Conservation (phyloP, 2,113 vertebrate species). For the Anarrhichthys ocellatus region DNA sequence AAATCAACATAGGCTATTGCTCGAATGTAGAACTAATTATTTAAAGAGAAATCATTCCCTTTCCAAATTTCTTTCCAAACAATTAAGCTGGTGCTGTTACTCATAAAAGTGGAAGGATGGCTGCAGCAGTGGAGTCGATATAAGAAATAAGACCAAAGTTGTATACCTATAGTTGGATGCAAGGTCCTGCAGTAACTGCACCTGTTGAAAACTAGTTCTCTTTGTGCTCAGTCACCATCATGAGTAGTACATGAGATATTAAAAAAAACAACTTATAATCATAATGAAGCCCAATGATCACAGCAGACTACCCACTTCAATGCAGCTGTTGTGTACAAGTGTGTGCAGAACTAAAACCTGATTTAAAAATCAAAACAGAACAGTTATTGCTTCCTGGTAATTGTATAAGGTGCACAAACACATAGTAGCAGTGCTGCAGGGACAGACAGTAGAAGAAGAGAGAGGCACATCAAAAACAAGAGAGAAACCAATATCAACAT, state of each 20-base stretch:
- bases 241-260: background rate
- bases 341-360: constrained; percentile 1
- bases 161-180: too few species aligned
- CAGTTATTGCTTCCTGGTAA: constrained; percentile 11
- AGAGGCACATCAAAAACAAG: constrained; percentile 6
- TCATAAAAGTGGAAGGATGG: background rate
- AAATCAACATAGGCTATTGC: background rate
- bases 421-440: constrained; percentile 1
- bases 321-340: constrained; percentile 3
- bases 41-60: too few species aligned
- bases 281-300: constrained; percentile 2
- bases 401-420: background rate
- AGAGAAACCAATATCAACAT: constrained; percentile 24
- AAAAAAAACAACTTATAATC: background rate
- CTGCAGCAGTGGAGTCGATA: background rate
- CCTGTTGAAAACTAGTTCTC: background rate
- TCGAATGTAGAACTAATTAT: background rate
- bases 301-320: constrained; percentile 17
- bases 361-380: constrained; percentile 18
- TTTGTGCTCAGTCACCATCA: background rate
- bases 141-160: background rate
- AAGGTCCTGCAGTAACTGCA: background rate
- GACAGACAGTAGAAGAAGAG: constrained; percentile 6
- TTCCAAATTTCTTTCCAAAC: background rate
- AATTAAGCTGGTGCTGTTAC: background rate